Evolutionary conservation across 2,113 vertebrate species (phyloP), one percentile per base, ranked within the genome.

Genomic region (Cynopterus brachyotis): DNA sequence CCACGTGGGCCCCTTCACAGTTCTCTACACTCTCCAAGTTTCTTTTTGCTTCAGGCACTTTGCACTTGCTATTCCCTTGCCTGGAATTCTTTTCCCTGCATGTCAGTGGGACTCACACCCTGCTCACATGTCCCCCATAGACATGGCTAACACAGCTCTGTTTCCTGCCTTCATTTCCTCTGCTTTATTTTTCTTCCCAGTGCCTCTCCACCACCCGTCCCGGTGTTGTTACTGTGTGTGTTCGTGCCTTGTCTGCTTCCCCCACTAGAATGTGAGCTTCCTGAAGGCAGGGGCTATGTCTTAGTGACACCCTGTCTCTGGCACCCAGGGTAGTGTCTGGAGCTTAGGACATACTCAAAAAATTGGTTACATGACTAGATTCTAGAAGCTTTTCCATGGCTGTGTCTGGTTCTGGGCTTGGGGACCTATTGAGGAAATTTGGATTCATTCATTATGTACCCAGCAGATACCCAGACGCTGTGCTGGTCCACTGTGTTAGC

Each of bases 401-500:
- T 40, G 1, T 15, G 10, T 64, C 67, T 75, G 59, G 45, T 88
- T 64, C 70, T 28, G 9, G 79, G 40, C 80, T 57, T 50, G 37
- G 82, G 87, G 9, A 2, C 62, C n/a, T 50, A 7, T 19, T 50
- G 50, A n/a, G 40, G 40, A 93, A 60, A 85, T 42, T 37, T 37
- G 42, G 70, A 26, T 13, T 93, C 17, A 0, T 78, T 89, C 24
- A 4, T 45, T 72, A 59, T 45, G 40, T 66, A 15, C 35, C 70
- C 73, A 16, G 2, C 19, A 45, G 70, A 11, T n/a, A 3, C 4
- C 22, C 37, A 17, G 26, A 10, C 0, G 1, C 22, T 2, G 3
- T 30, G 59, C 85, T 42, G 53, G 73, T 30, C 45, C 7, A 0
- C 42, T 57, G 15, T 16, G 9, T 42, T 28, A 62, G 57, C 1